These are phyloP conservation scores for Fulica atra DNA, from an alignment of 2,113 vertebrate genomes.

Conservation along the genomic window DNA sequence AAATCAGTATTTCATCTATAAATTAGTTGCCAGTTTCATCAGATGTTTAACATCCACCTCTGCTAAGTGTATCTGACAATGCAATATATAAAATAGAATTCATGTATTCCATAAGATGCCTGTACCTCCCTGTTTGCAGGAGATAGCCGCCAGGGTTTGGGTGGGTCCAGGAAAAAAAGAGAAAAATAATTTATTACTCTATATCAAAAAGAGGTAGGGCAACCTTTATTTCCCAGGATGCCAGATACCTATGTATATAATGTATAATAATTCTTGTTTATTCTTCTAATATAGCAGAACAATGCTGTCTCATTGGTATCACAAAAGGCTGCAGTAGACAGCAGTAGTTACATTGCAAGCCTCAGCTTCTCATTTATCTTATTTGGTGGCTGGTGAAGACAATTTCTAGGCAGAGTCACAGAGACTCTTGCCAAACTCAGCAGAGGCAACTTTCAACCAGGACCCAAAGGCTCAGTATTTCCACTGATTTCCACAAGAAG, in stretches of 20 bases:
- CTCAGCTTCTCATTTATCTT: conserved; percentile 5
- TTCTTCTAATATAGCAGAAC: neutral
- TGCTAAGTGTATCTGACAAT: conserved; percentile 14
- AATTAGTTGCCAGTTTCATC: neutral
- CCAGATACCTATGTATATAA: neutral
- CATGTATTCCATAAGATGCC: neutral
- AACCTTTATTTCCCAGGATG: neutral
- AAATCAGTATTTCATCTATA: neutral
- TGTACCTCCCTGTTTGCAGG: neutral
- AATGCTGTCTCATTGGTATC: neutral
- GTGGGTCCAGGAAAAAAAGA: neutral
- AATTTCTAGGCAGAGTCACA: neutral
- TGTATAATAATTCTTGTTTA: neutral
- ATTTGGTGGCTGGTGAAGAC: neutral
- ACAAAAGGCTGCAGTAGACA: conserved; percentile 3
- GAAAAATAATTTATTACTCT: neutral
- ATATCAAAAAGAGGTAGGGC: neutral
- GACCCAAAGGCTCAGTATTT: conserved; percentile 11
- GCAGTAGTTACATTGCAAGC: neutral
- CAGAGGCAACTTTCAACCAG: conserved; percentile 7
- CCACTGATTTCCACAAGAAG: conserved; percentile 35
- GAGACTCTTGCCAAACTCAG: neutral
- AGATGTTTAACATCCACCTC: neutral
- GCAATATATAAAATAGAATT: neutral
- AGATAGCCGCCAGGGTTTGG: conserved; percentile 16